Evolutionary conservation across 1,140 invertebrate genomes (phyloP).

Genomic region (Steinernema feltiae): DNA sequence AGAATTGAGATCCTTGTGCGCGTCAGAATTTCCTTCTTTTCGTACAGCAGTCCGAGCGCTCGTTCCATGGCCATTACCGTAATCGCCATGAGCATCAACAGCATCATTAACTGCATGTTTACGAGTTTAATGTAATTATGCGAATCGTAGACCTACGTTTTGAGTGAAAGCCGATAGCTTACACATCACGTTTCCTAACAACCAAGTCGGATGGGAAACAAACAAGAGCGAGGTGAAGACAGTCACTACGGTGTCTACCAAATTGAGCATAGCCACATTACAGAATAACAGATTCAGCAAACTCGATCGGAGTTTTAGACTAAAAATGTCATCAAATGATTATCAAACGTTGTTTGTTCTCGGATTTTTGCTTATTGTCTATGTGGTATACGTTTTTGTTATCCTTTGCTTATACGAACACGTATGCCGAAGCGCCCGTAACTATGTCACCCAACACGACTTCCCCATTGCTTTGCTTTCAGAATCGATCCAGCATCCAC

Average conservation of each 20-base stretch:
- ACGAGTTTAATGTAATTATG: neutral
- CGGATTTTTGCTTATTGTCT: no score
- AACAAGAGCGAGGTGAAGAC: neutral
- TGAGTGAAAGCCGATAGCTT: neutral
- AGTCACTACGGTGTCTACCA: neutral
- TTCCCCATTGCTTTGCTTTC: no score
- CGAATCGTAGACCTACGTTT: neutral
- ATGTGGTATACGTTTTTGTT: no score
- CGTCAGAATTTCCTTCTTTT: neutral
- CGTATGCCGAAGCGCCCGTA: no score
- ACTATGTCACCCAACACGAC: no score
- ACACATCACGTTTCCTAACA: neutral
- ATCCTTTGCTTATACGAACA: no score
- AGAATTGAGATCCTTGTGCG: neutral
- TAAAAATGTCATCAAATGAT: neutral
- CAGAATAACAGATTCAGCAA: neutral
- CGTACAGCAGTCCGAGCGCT: neutral
- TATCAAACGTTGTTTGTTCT: no score
- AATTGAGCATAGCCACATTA: neutral
- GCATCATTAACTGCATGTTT: neutral
- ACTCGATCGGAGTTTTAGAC: neutral
- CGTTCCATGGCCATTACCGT: slow-evolving; percentile 1
- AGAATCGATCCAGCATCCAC: no score
- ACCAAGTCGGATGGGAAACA: neutral
- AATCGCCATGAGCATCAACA: neutral